Percentiles rank a stretch among this genome's conserved stretches.
These are phyloP conservation scores for Drosophila paramelanica DNA, from an alignment of 2,888 invertebrate species.

Conservation along the genomic window DNA sequence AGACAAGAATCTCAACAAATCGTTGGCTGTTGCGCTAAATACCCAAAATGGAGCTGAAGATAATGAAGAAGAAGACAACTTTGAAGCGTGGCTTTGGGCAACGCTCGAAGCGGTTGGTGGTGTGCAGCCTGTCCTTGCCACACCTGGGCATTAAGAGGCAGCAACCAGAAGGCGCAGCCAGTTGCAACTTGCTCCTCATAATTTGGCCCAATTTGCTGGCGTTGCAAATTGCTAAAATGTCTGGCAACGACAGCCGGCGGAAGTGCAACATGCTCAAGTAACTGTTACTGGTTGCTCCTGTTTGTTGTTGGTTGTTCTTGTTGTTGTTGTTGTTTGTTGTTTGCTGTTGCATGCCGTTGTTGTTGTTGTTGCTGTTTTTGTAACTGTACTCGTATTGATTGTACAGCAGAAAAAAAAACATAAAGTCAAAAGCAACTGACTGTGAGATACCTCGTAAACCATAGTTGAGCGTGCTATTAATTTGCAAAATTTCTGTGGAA, in stretches of 20 bases:
- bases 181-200: constrained; percentile 61
- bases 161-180: constrained; percentile 3
- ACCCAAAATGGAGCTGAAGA: constrained; percentile 9
- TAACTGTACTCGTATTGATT: constrained; percentile 48
- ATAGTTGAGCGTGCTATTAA: no score
- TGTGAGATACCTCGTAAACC: not conserved
- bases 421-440: not conserved
- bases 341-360: not conserved
- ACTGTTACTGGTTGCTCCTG: constrained; percentile 47
- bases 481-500: no score
- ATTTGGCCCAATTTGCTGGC: constrained; percentile 80
- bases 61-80: not conserved
- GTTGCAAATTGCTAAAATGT: constrained; percentile 75
- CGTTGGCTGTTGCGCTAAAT: not conserved
- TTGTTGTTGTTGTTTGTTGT: constrained; percentile 9
- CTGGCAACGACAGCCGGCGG: constrained; percentile 74
- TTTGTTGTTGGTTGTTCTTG: not conserved
- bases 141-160: constrained; percentile 13
- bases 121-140: constrained; percentile 26
- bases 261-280: constrained; percentile 79
- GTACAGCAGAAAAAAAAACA: constrained; percentile 28
- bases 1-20: constrained; percentile 8
- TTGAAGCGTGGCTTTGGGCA: constrained; percentile 10
- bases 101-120: constrained; percentile 3
- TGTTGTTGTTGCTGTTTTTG: constrained; percentile 6